A percentile compares a stretch with the other conserved stretches of the same genome.
phyloP scores from a whole-genome alignment of 2,113 vertebrate species.

The Drymodes brunneopygia region DNA sequence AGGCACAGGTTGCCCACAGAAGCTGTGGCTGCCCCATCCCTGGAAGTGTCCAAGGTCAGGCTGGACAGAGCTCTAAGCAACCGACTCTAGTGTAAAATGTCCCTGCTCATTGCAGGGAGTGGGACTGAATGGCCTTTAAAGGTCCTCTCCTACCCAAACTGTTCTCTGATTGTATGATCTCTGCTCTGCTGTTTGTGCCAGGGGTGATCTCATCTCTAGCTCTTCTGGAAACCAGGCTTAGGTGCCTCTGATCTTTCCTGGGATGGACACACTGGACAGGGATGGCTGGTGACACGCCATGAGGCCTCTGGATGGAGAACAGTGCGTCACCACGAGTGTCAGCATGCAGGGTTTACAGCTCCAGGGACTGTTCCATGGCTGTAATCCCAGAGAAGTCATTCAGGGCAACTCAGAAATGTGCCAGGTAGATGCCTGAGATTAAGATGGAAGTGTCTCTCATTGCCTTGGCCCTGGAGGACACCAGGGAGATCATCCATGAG shows the following conservation, averaged over 20 bases:
- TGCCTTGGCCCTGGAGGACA: not conserved
- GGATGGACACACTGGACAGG: not conserved
- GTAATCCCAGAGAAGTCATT: not conserved
- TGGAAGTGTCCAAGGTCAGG: not conserved
- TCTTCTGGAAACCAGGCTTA: not conserved
- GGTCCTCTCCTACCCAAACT: not conserved
- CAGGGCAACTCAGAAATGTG: not conserved
- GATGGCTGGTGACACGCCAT: not conserved
- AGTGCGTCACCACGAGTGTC: accelerated
- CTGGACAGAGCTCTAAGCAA: not conserved
- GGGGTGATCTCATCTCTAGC: not conserved
- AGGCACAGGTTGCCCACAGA: not conserved
- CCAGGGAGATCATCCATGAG: not conserved
- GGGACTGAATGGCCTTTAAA: not conserved
- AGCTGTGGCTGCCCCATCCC: not conserved
- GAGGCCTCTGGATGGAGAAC: not conserved
- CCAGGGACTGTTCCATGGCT: not conserved
- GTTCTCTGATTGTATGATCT: not conserved
- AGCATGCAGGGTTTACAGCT: not conserved
- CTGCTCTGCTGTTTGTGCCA: not conserved
- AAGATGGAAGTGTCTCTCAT: not conserved
- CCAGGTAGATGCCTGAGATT: not conserved
- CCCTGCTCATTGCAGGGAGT: not conserved
- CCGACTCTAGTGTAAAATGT: not conserved
- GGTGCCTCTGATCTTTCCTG: not conserved